Conservation (phyloP, 2,888 invertebrate species). For the Patella ulyssiponensis region DNA sequence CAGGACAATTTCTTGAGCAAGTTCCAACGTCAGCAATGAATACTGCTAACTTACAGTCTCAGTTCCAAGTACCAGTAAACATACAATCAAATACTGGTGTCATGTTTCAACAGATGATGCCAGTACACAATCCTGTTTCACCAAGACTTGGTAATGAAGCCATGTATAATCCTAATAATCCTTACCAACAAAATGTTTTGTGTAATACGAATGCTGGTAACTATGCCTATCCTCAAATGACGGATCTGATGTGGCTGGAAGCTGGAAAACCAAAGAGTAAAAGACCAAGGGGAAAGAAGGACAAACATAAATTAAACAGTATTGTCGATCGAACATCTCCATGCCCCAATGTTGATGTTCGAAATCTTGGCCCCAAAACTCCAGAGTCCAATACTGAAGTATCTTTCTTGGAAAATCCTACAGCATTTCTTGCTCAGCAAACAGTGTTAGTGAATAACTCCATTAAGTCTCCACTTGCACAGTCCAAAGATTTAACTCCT, state of each 20-base stretch:
- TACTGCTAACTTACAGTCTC: conserved; percentile 18
- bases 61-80: conserved; percentile 23
- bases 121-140: conserved; percentile 20
- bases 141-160: conserved; percentile 20
- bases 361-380: conserved; percentile 72
- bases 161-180: conserved; percentile 18
- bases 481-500: conserved; percentile 5
- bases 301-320: conserved; percentile 50
- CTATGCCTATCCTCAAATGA: conserved; percentile 29
- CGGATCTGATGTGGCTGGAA: conserved; percentile 43
- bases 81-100: conserved; percentile 24
- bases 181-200: conserved; percentile 9
- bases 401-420: conserved; percentile 92
- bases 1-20: conserved; percentile 9
- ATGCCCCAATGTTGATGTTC: conserved; percentile 78
- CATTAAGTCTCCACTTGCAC: conserved; percentile 23
- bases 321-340: conserved; percentile 68
- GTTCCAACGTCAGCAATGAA: neutral
- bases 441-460: conserved; percentile 80
- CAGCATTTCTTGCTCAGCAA: conserved; percentile 91
- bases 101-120: conserved; percentile 27
- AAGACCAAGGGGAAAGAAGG: conserved; percentile 49
- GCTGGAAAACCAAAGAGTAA: conserved; percentile 45
- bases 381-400: conserved; percentile 20
- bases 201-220: neutral